Conservation (phyloP, 2,888 invertebrate genomes). For the Arenicola marina region DNA sequence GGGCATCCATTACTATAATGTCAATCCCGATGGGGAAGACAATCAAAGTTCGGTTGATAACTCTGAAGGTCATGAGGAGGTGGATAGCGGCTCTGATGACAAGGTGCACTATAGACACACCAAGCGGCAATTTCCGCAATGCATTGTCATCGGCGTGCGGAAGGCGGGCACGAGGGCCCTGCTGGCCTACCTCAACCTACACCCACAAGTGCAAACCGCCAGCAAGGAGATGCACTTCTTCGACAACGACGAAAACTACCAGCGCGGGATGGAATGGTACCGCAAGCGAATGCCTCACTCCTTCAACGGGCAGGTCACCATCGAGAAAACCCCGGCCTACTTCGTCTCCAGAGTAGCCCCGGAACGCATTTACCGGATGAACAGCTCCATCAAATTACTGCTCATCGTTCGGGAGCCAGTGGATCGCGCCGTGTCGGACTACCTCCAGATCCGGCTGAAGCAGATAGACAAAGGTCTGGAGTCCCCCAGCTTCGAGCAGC, state of each 20-base stretch:
- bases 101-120: background rate
- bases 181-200: slow-evolving; percentile 57
- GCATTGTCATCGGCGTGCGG: slow-evolving; percentile 61
- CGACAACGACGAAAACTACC: slow-evolving; percentile 73
- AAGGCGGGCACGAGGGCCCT: slow-evolving; percentile 61
- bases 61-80: no score
- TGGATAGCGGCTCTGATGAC: no score
- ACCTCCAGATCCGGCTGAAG: slow-evolving; percentile 82
- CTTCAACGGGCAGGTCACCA: slow-evolving; percentile 87
- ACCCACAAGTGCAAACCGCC: slow-evolving; percentile 81
- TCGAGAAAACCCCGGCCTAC: slow-evolving; percentile 97
- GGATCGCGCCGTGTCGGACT: slow-evolving; percentile 93
- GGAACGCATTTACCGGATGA: slow-evolving; percentile 91
- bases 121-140: slow-evolving; percentile 54
- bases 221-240: slow-evolving; percentile 97
- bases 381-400: slow-evolving; percentile 83
- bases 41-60: no score
- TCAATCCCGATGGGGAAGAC: no score
- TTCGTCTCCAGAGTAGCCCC: slow-evolving; percentile 97
- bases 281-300: slow-evolving; percentile 83
- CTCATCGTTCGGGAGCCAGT: slow-evolving; percentile 95
- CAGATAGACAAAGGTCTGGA: background rate
- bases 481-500: slow-evolving; percentile 52
- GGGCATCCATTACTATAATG: no score
- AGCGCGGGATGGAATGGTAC: slow-evolving; percentile 92